Percentiles rank a stretch among this genome's conserved stretches.
Evolutionary conservation across 2,113 vertebrate genomes (phyloP).

Genomic region (Azemiops feae): DNA sequence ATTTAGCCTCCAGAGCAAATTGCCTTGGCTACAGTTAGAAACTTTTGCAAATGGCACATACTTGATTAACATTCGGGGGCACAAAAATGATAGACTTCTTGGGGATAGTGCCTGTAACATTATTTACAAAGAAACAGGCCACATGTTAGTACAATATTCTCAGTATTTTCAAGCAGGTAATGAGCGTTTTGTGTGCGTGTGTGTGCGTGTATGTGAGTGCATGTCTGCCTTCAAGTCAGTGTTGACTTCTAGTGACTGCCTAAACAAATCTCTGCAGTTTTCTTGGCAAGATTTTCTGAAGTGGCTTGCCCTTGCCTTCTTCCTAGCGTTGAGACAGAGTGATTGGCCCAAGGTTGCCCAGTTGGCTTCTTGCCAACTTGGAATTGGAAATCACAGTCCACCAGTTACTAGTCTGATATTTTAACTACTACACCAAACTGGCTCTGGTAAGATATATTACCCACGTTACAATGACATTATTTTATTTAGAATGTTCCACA

Average conservation of each 20-base stretch:
- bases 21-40: conserved; percentile 30
- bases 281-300: neutral
- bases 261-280: neutral
- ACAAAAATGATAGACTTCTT: conserved; percentile 36
- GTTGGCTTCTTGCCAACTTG: neutral
- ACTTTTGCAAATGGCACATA: conserved; percentile 25
- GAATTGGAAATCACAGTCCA: neutral
- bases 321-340: neutral
- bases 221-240: neutral
- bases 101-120: neutral
- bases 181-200: neutral
- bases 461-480: neutral
- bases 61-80: conserved; percentile 33
- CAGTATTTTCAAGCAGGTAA: neutral
- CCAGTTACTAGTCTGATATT: neutral
- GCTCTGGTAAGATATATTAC: neutral
- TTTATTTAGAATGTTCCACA: neutral
- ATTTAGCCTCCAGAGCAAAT: conserved; percentile 54
- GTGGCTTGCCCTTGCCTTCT: neutral
- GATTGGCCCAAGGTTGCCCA: neutral
- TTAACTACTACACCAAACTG: neutral
- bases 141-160: neutral
- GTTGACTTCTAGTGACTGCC: neutral
- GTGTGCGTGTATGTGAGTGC: neutral
- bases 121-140: neutral